Conservation (phyloP, 2,113 vertebrate genomes). For the Daboia siamensis region DNA sequence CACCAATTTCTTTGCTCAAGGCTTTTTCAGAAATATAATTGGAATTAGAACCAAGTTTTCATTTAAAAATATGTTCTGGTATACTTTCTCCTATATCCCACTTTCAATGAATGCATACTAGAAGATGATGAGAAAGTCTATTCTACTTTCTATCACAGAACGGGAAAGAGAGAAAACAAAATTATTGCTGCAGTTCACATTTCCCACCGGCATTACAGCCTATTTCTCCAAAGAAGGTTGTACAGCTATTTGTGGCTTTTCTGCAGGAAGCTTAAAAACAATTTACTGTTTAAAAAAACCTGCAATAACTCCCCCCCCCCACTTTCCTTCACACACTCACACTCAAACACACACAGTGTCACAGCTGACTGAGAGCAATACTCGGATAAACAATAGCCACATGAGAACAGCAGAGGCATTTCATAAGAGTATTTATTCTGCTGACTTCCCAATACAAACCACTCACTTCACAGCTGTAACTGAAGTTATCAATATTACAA, state of each 20-base stretch:
- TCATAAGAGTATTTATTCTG: conserved; percentile 35
- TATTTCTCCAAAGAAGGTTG: conserved; percentile 34
- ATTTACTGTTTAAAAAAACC: not conserved
- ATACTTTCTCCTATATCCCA: not conserved
- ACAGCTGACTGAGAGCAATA: conserved; percentile 24
- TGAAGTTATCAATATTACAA: conserved; percentile 9
- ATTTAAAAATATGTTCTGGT: conserved; percentile 35
- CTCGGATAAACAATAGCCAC: not conserved
- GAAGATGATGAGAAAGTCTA: conserved; percentile 7
- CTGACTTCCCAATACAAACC: conserved; percentile 12
- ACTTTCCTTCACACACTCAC: not conserved
- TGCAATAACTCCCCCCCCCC: not conserved
- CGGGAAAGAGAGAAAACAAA: conserved; percentile 13
- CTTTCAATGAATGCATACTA: conserved; percentile 32
- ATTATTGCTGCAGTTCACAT: conserved; percentile 20
- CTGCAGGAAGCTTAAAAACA: conserved; percentile 32
- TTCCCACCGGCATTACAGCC: conserved; percentile 9
- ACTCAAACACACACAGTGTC: not conserved
- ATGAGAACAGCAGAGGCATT: not conserved
- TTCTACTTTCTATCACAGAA: not conserved
- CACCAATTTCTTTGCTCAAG: conserved; percentile 31
- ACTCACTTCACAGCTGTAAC: conserved; percentile 28
- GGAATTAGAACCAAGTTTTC: conserved; percentile 34
- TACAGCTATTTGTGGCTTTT: conserved; percentile 19
- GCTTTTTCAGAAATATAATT: conserved; percentile 19